These are phyloP conservation scores for Limenitis camilla DNA, from an alignment of 2,888 invertebrate species.

Conservation along the genomic window DNA sequence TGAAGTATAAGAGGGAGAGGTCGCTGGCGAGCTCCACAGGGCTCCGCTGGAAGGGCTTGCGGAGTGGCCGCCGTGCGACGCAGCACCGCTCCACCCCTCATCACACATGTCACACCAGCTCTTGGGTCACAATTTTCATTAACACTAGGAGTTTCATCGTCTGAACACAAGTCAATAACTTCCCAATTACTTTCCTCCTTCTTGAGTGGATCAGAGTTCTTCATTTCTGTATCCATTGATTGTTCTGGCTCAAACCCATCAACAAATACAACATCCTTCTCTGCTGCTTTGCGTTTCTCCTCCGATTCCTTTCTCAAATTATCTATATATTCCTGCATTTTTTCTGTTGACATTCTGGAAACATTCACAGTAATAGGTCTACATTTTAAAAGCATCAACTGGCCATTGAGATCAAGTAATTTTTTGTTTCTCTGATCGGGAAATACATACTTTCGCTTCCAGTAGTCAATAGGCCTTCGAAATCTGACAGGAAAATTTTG, in stretches of 20 bases:
- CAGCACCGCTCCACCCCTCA: slow-evolving; percentile 56
- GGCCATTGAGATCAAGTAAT: slow-evolving; percentile 59
- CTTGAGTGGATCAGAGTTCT: slow-evolving; percentile 49
- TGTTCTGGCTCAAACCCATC: slow-evolving; percentile 52
- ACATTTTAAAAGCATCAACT: slow-evolving; percentile 68
- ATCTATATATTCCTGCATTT: slow-evolving; percentile 59
- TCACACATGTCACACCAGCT: slow-evolving; percentile 54
- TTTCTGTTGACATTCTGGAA: slow-evolving; percentile 53
- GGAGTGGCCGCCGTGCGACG: slow-evolving; percentile 60
- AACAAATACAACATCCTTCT: slow-evolving; percentile 65
- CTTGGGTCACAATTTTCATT: slow-evolving; percentile 66
- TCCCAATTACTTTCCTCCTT: slow-evolving; percentile 59
- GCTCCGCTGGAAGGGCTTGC: slow-evolving; percentile 53
- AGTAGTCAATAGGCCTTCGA: slow-evolving; percentile 63
- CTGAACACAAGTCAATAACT: slow-evolving; percentile 81
- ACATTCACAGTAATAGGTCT: slow-evolving; percentile 63
- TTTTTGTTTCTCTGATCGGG: slow-evolving; percentile 59
- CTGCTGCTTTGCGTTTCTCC: slow-evolving; percentile 33
- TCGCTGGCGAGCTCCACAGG: slow-evolving; percentile 59
- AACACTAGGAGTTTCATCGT: slow-evolving; percentile 71
- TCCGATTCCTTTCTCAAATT: slow-evolving; percentile 46
- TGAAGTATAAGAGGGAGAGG: slow-evolving; percentile 56
- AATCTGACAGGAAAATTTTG: slow-evolving; percentile 60
- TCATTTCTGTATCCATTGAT: slow-evolving; percentile 38
- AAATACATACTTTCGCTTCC: slow-evolving; percentile 58